Evolutionary conservation across 2,113 vertebrate species (phyloP), one percentile per base, ranked within the genome.

Genomic region (Meriones unguiculatus): DNA sequence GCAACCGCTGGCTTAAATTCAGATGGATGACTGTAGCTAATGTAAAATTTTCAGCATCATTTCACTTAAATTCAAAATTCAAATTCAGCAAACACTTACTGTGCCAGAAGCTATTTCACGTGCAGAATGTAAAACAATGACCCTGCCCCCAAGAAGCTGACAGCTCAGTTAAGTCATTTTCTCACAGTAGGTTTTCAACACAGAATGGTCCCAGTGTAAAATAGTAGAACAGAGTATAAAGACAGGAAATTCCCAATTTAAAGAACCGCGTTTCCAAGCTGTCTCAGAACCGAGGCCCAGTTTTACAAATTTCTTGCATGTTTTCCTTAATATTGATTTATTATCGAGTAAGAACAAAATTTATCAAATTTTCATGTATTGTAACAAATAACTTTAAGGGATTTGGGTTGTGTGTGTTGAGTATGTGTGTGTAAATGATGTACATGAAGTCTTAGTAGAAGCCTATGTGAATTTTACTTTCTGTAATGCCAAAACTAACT

Each of bases 1-100:
- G 98, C 98, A 98, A 98, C 98, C 97, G 97, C 98, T 98, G 98
- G 93, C 98, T 98, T 98, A 98, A 98, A 99, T 98, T 99, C 98
- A 99, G 99, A 99, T 97, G 97, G 98, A 99, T 98, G 98, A 98
- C 98, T 98, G 91, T 98, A 18, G 1, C 90, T 97, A 97, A 87
- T 93, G 76, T 73, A 46, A 94, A 95, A 98, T 97, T 97, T 92
- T 98, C 92, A 95, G 95, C 38, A 84, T 95, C 94, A 92, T 98
- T 98, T 98, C 94, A 93, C 93, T 81, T 1, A 12, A 95, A 97
- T 89, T 96, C 96, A 91, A 90, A 97, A 93, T 96, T 96, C 85
- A 95, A 87, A 95, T 95, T 87, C 86, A 57, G 70, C 96, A 93
- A 95, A 92, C 84, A 89, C 77, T 80, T 67, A 38, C 76, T 54